Conservation (phyloP, 2,113 vertebrate species). For the Petrocephalus zakoni region DNA sequence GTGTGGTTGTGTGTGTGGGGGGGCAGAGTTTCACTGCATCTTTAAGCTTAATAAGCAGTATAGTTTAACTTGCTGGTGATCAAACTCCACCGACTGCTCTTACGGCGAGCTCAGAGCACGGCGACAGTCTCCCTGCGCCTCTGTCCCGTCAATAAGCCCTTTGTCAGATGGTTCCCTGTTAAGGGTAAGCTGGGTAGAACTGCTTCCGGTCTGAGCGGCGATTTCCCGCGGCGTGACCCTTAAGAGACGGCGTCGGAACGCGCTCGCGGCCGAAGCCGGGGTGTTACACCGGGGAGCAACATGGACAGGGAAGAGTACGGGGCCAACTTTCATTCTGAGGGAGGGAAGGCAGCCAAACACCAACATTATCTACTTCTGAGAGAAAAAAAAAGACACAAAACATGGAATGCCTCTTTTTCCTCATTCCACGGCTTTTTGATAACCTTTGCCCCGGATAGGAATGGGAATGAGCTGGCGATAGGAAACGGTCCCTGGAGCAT, state of each 20-base stretch:
- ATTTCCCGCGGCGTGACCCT: not conserved
- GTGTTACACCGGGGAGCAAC: not conserved
- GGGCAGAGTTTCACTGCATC: too few relatives aligned
- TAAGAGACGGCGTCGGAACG: not conserved
- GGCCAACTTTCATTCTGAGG: not conserved
- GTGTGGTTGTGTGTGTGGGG: too few relatives aligned
- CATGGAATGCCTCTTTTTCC: not conserved
- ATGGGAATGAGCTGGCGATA: not conserved
- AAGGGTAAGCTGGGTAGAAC: not conserved
- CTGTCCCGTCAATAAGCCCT: not conserved
- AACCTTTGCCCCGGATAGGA: conserved; percentile 7
- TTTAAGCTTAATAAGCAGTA: too few relatives aligned
- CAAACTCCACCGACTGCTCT: not conserved
- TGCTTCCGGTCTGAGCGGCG: not conserved
- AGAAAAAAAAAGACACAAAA: not conserved
- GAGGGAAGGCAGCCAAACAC: not conserved
- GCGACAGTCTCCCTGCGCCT: not conserved
- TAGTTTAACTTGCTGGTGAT: not conserved
- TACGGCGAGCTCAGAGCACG: not conserved
- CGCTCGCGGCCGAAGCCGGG: too few relatives aligned
- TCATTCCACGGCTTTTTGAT: not conserved
- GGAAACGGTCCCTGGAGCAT: not conserved
- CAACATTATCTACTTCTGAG: not conserved
- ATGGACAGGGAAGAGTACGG: not conserved
- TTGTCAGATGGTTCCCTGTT: not conserved